Percentiles rank a stretch among this genome's conserved stretches.
phyloP scores from a whole-genome alignment of 2,113 vertebrate genomes.

The Ictalurus furcatus region DNA sequence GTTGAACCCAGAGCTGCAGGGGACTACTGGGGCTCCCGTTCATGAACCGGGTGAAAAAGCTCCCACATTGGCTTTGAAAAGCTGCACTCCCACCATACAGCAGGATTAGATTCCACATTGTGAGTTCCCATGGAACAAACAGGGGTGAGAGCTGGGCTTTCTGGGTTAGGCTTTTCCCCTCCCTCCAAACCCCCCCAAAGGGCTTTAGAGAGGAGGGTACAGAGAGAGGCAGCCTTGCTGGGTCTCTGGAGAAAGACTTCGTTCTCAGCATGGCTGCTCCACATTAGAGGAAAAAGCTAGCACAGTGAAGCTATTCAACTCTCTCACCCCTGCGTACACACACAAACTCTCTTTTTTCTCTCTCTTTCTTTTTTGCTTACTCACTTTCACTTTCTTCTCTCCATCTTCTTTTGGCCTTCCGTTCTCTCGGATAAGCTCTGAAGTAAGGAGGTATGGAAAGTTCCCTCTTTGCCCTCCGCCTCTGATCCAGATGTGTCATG shows the following conservation, averaged over 20 bases:
- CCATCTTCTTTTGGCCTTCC: constrained; percentile 47
- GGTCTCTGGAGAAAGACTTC: constrained; percentile 72
- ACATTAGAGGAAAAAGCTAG: constrained; percentile 68
- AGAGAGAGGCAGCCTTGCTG: constrained; percentile 64
- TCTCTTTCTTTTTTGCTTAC: constrained; percentile 51
- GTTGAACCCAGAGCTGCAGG: constrained; percentile 18
- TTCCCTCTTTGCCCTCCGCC: neutral
- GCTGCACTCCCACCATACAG: constrained; percentile 71
- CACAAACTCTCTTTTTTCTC: neutral
- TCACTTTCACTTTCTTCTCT: constrained; percentile 30
- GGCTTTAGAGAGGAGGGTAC: constrained; percentile 58
- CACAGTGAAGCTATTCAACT: constrained; percentile 76
- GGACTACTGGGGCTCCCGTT: constrained; percentile 66
- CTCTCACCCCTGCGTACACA: constrained; percentile 56
- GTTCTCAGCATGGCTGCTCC: constrained; percentile 73
- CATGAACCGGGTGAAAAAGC: constrained; percentile 71
- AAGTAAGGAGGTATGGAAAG: constrained; percentile 5
- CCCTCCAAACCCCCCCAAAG: constrained; percentile 47
- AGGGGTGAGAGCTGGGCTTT: constrained; percentile 40
- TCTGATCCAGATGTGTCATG: constrained; percentile 42
- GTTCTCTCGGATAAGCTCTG: constrained; percentile 18
- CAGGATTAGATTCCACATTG: constrained; percentile 78
- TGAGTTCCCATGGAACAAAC: constrained; percentile 71
- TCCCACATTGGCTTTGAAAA: constrained; percentile 74
- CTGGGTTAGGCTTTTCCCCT: constrained; percentile 37